Evolutionary conservation across 2,888 invertebrate genomes (phyloP).

Genomic region (Thymelicus sylvestris): DNA sequence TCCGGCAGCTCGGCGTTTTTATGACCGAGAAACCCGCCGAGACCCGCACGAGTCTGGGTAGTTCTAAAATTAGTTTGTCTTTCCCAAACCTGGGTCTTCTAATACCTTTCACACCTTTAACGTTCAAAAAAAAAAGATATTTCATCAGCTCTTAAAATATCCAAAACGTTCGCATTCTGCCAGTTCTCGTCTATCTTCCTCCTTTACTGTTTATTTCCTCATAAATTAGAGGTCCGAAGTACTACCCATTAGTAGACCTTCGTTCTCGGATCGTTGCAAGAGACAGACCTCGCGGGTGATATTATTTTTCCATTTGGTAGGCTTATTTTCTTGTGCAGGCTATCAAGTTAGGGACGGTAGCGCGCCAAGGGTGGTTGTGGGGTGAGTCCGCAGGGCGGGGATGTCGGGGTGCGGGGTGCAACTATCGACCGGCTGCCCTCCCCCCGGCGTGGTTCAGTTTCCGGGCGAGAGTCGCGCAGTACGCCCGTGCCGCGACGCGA

Average conservation of each 20-base stretch:
- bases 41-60: constrained; percentile 70
- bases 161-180: neutral
- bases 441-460: constrained; percentile 83
- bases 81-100: constrained; percentile 51
- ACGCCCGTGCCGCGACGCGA: constrained; percentile 83
- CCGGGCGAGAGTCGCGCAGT: constrained; percentile 87
- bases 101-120: constrained; percentile 14
- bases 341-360: constrained; percentile 81
- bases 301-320: constrained; percentile 82
- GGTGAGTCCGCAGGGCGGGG: constrained; percentile 78
- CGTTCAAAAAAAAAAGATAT: neutral
- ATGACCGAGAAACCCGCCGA: constrained; percentile 75
- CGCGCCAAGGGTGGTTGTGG: constrained; percentile 67
- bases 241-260: constrained; percentile 5
- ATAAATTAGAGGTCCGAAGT: neutral
- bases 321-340: constrained; percentile 82
- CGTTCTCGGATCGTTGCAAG: constrained; percentile 44
- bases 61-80: constrained; percentile 76
- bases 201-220: neutral
- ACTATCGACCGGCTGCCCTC: constrained; percentile 86
- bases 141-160: neutral
- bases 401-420: constrained; percentile 70
- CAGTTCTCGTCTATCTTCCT: neutral
- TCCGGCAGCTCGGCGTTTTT: constrained; percentile 73
- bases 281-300: constrained; percentile 70